These are phyloP conservation scores for Diadegma fenestrale DNA, from an alignment of 2,888 invertebrate species.

Conservation along the genomic window DNA sequence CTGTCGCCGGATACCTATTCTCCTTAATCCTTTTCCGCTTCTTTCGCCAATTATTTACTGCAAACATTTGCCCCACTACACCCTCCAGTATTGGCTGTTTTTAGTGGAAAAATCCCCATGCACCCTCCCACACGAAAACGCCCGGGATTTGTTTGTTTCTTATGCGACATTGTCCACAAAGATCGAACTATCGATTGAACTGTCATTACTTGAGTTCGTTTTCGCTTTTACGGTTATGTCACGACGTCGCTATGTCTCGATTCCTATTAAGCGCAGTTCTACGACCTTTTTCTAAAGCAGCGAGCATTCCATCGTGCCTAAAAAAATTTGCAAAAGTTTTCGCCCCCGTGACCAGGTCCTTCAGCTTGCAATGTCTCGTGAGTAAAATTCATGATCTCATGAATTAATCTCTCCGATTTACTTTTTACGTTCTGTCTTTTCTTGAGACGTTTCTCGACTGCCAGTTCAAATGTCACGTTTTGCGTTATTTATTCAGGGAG, in stretches of 20 bases:
- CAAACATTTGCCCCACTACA: conserved; percentile 18
- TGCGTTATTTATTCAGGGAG: conserved; percentile 53
- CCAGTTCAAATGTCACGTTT: neutral
- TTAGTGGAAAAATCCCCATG: conserved; percentile 16
- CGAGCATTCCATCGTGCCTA: neutral
- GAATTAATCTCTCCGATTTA: neutral
- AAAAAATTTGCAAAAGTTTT: neutral
- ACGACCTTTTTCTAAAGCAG: conserved; percentile 10
- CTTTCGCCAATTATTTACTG: conserved; percentile 63
- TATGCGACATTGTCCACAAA: neutral
- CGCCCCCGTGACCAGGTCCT: neutral
- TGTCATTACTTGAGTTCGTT: conserved; percentile 2
- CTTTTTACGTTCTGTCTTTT: no score
- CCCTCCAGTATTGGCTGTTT: conserved; percentile 24
- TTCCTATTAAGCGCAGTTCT: conserved; percentile 17
- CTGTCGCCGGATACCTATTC: conserved; percentile 54
- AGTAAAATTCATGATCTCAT: conserved; percentile 5
- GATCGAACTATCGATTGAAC: neutral
- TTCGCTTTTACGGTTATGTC: conserved; percentile 30
- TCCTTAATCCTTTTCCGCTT: conserved; percentile 54
- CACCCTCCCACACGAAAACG: conserved; percentile 21
- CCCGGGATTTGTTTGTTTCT: conserved; percentile 25
- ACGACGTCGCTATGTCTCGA: conserved; percentile 34
- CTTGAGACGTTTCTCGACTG: no score
- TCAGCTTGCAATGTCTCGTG: conserved; percentile 39